Evolutionary conservation across 2,113 vertebrate genomes (phyloP), one percentile per base, ranked within the genome.

Genomic region (Sprattus sprattus): DNA sequence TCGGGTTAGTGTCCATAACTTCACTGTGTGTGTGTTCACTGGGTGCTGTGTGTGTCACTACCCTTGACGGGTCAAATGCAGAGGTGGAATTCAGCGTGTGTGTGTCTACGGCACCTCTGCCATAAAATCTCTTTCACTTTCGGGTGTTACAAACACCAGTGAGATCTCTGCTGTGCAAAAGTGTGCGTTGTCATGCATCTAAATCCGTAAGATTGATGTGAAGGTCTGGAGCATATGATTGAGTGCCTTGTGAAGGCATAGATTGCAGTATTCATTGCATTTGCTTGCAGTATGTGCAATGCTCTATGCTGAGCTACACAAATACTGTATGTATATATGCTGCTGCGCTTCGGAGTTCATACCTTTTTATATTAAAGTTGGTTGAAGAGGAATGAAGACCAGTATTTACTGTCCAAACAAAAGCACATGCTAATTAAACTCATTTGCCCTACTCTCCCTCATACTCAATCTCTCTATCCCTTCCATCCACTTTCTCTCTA

Each of bases 391-490:
- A 88, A 49, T 85, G 88, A 89, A 91, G 91, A 88, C 90, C 90
- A 88, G 89, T 88, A 90, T 92, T 94, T 91, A 90, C 89, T 86
- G 45, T 50, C 28, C n/a, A 82, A 84, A 92, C 88, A 91, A 93
- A 92, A 89, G 85, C 85, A 81, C 84, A 57, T 54, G 81, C 86
- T 93, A 88, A 92, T 93, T 94, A 92, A 91, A 91, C 92, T 92
- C 89, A 90, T 87, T 88, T 60, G 18, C 54, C 54, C 18, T 60
- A 4, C 81, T 84, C 46, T 28, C 28, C 15, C n/a, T 28, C 54
- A 75, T 82, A 15, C 85, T 81, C 84, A 60, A 25, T 86, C 39
- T 84, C 52, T 86, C 86, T 83, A 81, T 88, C 88, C 84, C 87
- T 86, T 86, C 83, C 84, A 84, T 90, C 78, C 44, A 45, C 83